Evolutionary conservation across 2,113 vertebrate genomes (phyloP).

Genomic region (Engystomops pustulosus): DNA sequence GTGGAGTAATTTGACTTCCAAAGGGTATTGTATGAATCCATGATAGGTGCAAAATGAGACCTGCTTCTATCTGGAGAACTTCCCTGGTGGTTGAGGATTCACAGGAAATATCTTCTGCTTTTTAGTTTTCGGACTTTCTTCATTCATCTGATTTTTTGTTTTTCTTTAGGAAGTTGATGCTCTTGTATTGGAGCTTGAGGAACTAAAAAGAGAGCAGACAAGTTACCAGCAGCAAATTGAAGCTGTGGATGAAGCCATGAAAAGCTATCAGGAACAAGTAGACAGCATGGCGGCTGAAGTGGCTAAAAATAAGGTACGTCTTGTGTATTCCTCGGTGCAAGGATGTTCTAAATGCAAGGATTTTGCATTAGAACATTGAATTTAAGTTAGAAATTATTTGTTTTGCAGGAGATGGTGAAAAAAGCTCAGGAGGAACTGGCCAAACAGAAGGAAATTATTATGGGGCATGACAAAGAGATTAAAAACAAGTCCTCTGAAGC

Average conservation of each 20-base stretch:
- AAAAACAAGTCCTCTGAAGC: conserved; percentile 80
- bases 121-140: too few species aligned
- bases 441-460: conserved; percentile 84
- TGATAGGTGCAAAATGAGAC: too few species aligned
- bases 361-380: too few species aligned
- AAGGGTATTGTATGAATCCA: too few species aligned
- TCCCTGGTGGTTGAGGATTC: too few species aligned
- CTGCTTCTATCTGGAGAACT: too few species aligned
- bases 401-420: conserved; percentile 80
- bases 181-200: conserved; percentile 85
- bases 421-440: conserved; percentile 83
- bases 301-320: conserved; percentile 84
- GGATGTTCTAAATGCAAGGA: too few species aligned
- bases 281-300: conserved; percentile 78
- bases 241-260: conserved; percentile 81
- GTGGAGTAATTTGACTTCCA: too few species aligned
- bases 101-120: too few species aligned
- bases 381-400: neutral
- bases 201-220: conserved; percentile 82
- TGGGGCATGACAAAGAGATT: conserved; percentile 81
- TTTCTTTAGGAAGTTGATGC: conserved; percentile 86
- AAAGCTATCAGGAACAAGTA: conserved; percentile 80
- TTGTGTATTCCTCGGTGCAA: too few species aligned
- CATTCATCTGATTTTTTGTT: too few species aligned
- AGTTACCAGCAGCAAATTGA: conserved; percentile 83